Conservation (phyloP, 2,888 invertebrate species). For the Rhogogaster chlorosoma region DNA sequence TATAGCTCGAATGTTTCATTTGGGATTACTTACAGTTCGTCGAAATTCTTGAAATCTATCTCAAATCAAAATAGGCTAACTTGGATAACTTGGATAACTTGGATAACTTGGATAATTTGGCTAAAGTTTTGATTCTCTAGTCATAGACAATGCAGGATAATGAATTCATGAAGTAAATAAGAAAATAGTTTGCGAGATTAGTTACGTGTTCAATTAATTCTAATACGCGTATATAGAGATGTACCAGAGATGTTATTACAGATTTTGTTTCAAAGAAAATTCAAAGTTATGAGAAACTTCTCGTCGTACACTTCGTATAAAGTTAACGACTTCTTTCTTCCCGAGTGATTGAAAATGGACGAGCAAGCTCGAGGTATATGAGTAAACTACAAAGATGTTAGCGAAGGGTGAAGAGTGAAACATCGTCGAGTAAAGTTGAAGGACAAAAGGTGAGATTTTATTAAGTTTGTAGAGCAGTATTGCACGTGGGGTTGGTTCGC, state of each 20-base stretch:
- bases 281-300: conserved; percentile 14
- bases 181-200: not conserved
- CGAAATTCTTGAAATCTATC: not conserved
- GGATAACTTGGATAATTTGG: not conserved
- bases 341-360: conserved; percentile 1
- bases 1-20: not conserved
- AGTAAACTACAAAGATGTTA: not conserved
- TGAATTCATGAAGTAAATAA: not conserved
- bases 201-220: conserved; percentile 6
- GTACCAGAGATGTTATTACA: not conserved
- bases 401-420: conserved; percentile 14
- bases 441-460: conserved; percentile 37
- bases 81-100: too few species aligned
- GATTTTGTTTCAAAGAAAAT: conserved; percentile 1
- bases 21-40: not conserved
- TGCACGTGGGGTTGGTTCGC: not conserved
- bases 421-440: not conserved
- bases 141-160: not conserved
- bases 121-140: not conserved
- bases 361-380: not conserved
- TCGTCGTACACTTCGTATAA: not conserved
- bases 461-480: conserved; percentile 28
- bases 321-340: conserved; percentile 33
- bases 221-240: not conserved
- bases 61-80: not conserved